Conservation (phyloP, 2,797 vertebrate species). For the Gouania willdenowi region DNA sequence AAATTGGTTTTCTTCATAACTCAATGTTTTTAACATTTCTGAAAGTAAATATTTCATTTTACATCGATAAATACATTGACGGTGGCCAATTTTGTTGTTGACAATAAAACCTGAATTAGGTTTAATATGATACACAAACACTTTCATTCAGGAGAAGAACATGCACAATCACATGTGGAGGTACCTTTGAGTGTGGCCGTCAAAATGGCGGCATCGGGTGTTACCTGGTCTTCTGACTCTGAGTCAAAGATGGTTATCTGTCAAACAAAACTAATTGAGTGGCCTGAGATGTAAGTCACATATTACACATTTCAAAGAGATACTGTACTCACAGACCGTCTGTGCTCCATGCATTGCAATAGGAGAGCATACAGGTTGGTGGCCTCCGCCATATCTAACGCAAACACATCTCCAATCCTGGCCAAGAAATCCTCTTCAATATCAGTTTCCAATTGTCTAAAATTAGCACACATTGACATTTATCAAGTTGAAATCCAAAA, state of each 20-base stretch:
- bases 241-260: slow-evolving; percentile 93
- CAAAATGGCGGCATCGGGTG: slow-evolving; percentile 87
- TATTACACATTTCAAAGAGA: not conserved
- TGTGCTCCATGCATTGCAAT: slow-evolving; percentile 87
- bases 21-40: no score
- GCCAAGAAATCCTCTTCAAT: slow-evolving; percentile 83
- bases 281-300: not conserved
- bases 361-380: slow-evolving; percentile 77
- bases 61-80: no score
- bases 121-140: no score
- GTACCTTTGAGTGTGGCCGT: slow-evolving; percentile 87
- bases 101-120: no score
- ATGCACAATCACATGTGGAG: no score
- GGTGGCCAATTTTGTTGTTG: no score
- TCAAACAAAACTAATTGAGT: slow-evolving; percentile 18
- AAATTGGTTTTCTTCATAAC: no score
- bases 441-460: slow-evolving; percentile 78
- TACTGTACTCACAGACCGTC: slow-evolving; percentile 83
- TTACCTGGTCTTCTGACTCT: slow-evolving; percentile 87
- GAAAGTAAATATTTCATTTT: no score
- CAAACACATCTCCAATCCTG: slow-evolving; percentile 83
- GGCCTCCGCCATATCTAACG: slow-evolving; percentile 77
- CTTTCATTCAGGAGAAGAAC: no score
- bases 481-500: no score
- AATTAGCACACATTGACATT: not conserved